These are phyloP conservation scores for Cephalopachus bancanus DNA, from an alignment of 2,797 vertebrate genomes.

Conservation along the genomic window DNA sequence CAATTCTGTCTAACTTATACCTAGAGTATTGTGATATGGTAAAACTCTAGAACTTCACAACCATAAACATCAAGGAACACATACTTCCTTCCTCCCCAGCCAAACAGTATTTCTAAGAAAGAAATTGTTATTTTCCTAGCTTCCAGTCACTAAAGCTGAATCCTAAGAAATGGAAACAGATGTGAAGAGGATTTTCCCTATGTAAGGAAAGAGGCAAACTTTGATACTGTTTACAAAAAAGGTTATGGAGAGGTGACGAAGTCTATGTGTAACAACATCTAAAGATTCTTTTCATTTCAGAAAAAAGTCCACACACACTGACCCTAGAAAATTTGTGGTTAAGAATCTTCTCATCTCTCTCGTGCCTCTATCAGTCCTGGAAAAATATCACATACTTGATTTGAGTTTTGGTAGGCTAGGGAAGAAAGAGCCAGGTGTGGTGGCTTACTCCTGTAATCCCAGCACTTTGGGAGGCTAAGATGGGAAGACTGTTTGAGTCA, in stretches of 20 bases:
- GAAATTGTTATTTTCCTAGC: conserved; percentile 20
- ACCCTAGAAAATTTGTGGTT: background rate
- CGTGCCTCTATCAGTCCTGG: background rate
- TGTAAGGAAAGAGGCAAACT: background rate
- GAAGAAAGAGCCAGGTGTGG: background rate
- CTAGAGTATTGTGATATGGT: conserved; percentile 3
- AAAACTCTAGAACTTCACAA: background rate
- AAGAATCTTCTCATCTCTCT: conserved; percentile 49
- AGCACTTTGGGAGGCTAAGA: too few species aligned
- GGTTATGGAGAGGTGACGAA: background rate
- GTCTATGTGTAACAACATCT: background rate
- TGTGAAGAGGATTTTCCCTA: conserved; percentile 14
- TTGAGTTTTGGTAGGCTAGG: background rate
- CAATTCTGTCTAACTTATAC: conserved; percentile 14
- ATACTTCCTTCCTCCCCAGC: background rate
- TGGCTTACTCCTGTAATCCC: too few species aligned
- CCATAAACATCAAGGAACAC: conserved; percentile 17
- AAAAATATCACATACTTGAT: background rate
- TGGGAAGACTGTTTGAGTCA: too few species aligned
- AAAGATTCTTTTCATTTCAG: conserved; percentile 18
- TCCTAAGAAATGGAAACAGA: conserved; percentile 31
- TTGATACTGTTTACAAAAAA: conserved; percentile 4
- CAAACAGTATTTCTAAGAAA: conserved; percentile 15
- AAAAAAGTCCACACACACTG: background rate
- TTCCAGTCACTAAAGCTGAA: background rate